Evolutionary conservation across 1,140 invertebrate genomes (phyloP), one percentile per base, ranked within the genome.

Genomic region (Chrysomallon squamiferum): DNA sequence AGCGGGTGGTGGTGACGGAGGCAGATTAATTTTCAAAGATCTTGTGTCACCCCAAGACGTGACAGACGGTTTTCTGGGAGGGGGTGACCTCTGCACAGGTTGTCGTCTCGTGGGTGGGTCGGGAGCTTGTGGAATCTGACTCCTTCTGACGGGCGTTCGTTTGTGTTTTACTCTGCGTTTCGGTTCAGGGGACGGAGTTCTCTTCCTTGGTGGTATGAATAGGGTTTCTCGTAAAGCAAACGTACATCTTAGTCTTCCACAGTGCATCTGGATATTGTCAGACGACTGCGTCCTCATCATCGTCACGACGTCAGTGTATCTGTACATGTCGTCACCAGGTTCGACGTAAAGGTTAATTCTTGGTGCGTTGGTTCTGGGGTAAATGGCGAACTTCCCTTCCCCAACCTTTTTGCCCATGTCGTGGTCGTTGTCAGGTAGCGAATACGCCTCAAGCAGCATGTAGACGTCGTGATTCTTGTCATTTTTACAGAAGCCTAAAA

Each of bases 311-410:
- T 75, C 72, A 11, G 74, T 74, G 59, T 65, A 80, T 59, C 75
- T 63, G 61, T 82, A 84, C 67, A 81, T 80, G 58, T 81, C 69
- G 13, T 80, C 73, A 1, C 79, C 79, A n/a, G 72, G 74, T 25
- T 76, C 71, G n/a, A 75, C 79, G n/a, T 72, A 54, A 20, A 76
- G 65, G 58, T 82, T 80, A 52, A 80, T 78, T 25, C 74, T 62
- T 1, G 81, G 81, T 15, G 78, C 77, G 62, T 84, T 79, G 15
- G 80, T 79, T 18, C 82, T 68, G 25, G 82, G 82, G 63, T 81
- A 84, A 58, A 82, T 82, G 52, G 79, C 80, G 69, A 82, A 76
- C 52, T 82, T 84, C 11, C 76, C 79, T 60, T 84, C 82, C 1
- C 82, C 82, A 3, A 77, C 71, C 65, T 81, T 80, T 49, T 73